Evolutionary conservation across 2,113 vertebrate genomes (phyloP), one percentile per base, ranked within the genome.

Genomic region (Platichthys stellatus): DNA sequence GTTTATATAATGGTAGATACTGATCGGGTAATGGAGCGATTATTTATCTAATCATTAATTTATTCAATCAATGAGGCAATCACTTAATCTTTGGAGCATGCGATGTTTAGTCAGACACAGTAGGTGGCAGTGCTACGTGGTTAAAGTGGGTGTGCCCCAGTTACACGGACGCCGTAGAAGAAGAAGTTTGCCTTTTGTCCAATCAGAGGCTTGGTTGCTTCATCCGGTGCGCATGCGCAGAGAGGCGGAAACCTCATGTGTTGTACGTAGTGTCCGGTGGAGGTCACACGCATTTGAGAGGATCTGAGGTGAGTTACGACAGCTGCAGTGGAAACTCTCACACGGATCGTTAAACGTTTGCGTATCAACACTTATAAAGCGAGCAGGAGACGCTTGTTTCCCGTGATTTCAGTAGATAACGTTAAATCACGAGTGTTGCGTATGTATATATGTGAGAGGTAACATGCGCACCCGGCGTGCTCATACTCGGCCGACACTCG

Each of bases 241-340:
- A 1, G 0, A 3, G 3, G 3, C 2, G 56, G 31, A 1, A 66
- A 64, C 26, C 76, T 90, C 89, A 92, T 85, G 91, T 67, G 92
- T 80, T 74, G 2, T 76, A 65, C 84, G 85, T 82, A 69, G 81
- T 86, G 87, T 87, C 78, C 43, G 82, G 89, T 95, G 93, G 93
- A 95, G 94, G 94, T 95, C 94, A 95, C 14, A 81, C 78, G 60
- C 62, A 73, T 64, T 73, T 38, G 86, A 69, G 47, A n/a, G n/a
- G 54, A 79, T 70, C 47, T 20, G 60, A 74, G 92, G 94, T 94
- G 74, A 93, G 90, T 91, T 59, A 24, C 18, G 15, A 14, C 10
- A 26, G 8, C 10, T 8, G 1, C 15, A 7, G 21, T 20, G 20
- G 35, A 38, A 51, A 51, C 40, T 12, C 12, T 54, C 13, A 10